phyloP scores from a whole-genome alignment of 2,797 vertebrate genomes.

The Setipinna tenuifilis region DNA sequence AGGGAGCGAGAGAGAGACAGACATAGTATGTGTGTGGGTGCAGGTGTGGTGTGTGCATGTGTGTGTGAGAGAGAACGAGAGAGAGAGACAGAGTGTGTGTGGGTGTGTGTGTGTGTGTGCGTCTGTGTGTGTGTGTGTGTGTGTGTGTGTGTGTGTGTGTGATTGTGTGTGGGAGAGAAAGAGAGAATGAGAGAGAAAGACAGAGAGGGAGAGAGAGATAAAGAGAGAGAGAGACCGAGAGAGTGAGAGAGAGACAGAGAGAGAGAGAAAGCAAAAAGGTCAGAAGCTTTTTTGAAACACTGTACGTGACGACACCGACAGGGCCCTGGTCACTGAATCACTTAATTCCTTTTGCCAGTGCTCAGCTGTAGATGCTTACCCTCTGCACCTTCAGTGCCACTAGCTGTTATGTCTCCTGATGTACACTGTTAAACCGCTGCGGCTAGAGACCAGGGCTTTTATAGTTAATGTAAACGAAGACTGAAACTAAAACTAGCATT shows the following conservation, averaged over 20 bases:
- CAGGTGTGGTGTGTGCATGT: no score
- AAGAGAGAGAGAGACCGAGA: slow-evolving; percentile 38
- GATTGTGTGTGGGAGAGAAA: no score
- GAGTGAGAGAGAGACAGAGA: slow-evolving; percentile 25
- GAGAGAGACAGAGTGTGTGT: neutral
- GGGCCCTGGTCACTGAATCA: slow-evolving; percentile 51
- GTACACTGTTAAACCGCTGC: neutral
- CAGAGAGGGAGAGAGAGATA: slow-evolving; percentile 30
- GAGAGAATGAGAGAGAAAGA: no score
- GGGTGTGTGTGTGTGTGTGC: neutral
- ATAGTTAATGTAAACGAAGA: no score
- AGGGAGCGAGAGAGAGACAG: no score
- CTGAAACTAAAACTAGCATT: no score
- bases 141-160: no score
- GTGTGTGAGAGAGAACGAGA: slow-evolving; percentile 37
- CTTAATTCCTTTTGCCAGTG: slow-evolving; percentile 51
- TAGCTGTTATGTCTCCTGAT: neutral
- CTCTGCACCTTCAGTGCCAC: slow-evolving; percentile 26
- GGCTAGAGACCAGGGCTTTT: neutral
- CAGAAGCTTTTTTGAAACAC: slow-evolving; percentile 37
- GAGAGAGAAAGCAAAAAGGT: slow-evolving; percentile 38
- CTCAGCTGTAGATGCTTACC: slow-evolving; percentile 40
- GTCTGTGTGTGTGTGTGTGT: no score
- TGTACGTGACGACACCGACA: slow-evolving; percentile 54
- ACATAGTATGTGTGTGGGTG: no score